A percentile compares a stretch with the other conserved stretches of the same genome.
Conservation (phyloP, 1,140 invertebrate genomes). For the Anagrus nilaparvatae region DNA sequence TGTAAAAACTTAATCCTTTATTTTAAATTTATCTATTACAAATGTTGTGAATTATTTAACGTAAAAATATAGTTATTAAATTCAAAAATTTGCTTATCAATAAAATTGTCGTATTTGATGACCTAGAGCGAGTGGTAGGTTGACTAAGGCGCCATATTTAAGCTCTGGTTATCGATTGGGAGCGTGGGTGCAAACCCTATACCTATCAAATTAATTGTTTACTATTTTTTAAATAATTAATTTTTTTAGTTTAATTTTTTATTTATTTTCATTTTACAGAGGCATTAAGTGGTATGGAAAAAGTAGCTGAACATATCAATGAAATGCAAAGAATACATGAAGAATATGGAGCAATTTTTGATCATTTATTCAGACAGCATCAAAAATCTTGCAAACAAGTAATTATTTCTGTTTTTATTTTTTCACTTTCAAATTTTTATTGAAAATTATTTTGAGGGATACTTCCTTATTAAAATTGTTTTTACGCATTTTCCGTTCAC, state of each 20-base stretch:
- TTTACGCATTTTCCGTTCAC: no score
- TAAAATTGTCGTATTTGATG: background rate
- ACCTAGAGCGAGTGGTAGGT: constrained; percentile 45
- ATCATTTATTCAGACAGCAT: constrained; percentile 89
- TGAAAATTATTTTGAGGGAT: no score
- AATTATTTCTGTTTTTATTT: no score
- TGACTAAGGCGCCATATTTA: constrained; percentile 50
- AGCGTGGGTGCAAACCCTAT: constrained; percentile 50
- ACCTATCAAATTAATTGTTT: constrained; percentile 36
- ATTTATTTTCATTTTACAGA: constrained; percentile 47
- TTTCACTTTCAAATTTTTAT: no score
- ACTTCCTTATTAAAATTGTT: no score
- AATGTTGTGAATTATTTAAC: no score
- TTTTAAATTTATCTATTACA: no score
- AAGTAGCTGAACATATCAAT: constrained; percentile 99
- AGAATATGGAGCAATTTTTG: constrained; percentile 97
- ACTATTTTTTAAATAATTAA: background rate
- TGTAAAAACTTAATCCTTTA: no score
- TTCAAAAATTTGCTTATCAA: no score
- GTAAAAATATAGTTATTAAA: no score
- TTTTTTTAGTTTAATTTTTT: constrained; percentile 2
- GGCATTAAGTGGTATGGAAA: constrained; percentile 92
- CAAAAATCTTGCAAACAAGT: constrained; percentile 88
- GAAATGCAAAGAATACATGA: constrained; percentile 99
- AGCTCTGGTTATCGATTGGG: constrained; percentile 45